phyloP scores from a whole-genome alignment of 2,888 invertebrate genomes.

The Dolichopus griseipennis region DNA sequence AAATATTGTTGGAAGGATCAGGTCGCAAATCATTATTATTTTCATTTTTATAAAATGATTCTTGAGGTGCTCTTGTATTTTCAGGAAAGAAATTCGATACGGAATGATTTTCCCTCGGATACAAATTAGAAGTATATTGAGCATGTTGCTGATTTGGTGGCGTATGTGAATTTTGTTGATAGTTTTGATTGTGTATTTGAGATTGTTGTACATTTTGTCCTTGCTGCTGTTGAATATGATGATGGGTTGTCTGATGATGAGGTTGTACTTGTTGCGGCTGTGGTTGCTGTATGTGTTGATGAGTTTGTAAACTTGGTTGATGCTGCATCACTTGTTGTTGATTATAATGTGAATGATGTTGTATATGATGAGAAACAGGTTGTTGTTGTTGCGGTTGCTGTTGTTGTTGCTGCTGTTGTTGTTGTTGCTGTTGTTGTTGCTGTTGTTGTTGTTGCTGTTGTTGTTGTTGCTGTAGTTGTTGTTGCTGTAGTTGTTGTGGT shows the following conservation, averaged over 20 bases:
- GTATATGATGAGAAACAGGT: slow-evolving; percentile 14
- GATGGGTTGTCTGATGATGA: slow-evolving; percentile 16
- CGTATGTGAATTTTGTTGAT: slow-evolving; percentile 9
- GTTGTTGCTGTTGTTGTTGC: slow-evolving; percentile 12
- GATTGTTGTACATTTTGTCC: slow-evolving; percentile 7
- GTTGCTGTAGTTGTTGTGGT: slow-evolving; percentile 23
- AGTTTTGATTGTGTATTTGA: slow-evolving; percentile 2
- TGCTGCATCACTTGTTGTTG: slow-evolving; percentile 22
- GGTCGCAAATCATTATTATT: slow-evolving; percentile 23
- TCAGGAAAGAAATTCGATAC: slow-evolving; percentile 1
- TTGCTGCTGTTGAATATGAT: slow-evolving; percentile 8
- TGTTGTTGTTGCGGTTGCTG: neutral
- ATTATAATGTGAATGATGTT: slow-evolving; percentile 9
- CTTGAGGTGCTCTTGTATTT: slow-evolving; percentile 7
- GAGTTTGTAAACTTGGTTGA: slow-evolving; percentile 18
- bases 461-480: slow-evolving; percentile 14
- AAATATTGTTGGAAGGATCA: slow-evolving; percentile 23
- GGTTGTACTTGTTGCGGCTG: slow-evolving; percentile 15
- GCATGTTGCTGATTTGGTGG: slow-evolving; percentile 10
- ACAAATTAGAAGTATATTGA: slow-evolving; percentile 11
- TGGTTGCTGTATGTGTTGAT: slow-evolving; percentile 20
- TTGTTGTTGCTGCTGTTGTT: slow-evolving; percentile 13
- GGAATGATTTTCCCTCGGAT: neutral
- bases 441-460: slow-evolving; percentile 13
- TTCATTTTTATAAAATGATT: slow-evolving; percentile 22